These are phyloP conservation scores for Mormyrus hasselquistii DNA, from an alignment of 2,797 vertebrate genomes.

Conservation along the genomic window DNA sequence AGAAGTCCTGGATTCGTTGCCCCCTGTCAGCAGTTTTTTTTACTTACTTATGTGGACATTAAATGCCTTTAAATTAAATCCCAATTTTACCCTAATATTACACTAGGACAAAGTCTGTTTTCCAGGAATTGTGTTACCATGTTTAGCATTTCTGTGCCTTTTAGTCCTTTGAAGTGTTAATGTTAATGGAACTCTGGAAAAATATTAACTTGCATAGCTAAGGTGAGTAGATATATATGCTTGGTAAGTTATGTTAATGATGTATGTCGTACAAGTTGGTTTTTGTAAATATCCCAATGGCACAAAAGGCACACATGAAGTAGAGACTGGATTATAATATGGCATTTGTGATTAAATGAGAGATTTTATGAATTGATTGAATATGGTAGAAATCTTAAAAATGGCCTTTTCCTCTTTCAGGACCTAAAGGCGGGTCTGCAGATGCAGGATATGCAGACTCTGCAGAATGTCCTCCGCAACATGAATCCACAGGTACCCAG, in stretches of 20 bases:
- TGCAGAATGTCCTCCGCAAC: constrained; percentile 50
- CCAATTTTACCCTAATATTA: neutral
- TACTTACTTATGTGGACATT: neutral
- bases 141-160: neutral
- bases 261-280: neutral
- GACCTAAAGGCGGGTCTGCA: constrained; percentile 47
- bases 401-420: constrained; percentile 25
- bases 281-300: neutral
- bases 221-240: neutral
- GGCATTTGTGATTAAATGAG: neutral
- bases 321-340: neutral
- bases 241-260: neutral
- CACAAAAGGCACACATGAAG: neutral
- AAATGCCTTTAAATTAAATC: neutral
- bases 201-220: neutral
- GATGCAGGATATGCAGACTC: constrained; percentile 48
- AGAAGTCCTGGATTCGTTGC: constrained; percentile 66
- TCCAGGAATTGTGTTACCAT: neutral
- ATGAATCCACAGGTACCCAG: constrained; percentile 53
- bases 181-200: neutral
- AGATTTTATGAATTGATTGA: neutral
- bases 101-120: neutral
- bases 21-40: constrained; percentile 56
- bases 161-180: neutral
- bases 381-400: neutral